Evolutionary conservation across 2,888 invertebrate genomes (phyloP), one percentile per base, ranked within the genome.

Genomic region (Chydorus sphaericus): DNA sequence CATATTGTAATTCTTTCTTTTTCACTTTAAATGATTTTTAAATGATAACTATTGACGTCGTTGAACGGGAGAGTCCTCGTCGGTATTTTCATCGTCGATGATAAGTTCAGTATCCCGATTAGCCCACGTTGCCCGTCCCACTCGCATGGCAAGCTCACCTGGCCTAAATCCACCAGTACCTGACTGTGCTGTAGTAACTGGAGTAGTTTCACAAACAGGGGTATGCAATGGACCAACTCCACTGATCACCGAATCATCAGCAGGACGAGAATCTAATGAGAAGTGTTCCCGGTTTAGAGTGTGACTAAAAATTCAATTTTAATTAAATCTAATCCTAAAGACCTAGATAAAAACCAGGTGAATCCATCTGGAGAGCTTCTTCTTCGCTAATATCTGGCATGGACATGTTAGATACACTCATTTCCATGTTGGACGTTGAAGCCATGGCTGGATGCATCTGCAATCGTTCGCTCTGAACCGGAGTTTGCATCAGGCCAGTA

Each of bases 341-440:
- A 44, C 44, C 44, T 8, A 44, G 18, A 14, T 44, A 44, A 44
- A 26, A 44, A 8, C 44, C 44, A 44, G 44, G 44, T 23, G 44
- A 26, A 26, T 44, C 44, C 44, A 44, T 44, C 14, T 44, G 44
- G n/a, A 44, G 23, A 11, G 28, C 44, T 4, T 44, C 44, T 20
- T 44, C 44, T 44, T 44, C 44, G n/a, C 44, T 44, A 26, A 44
- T 44, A 16, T 44, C 44, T 44, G 44, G 44, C 44, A 44, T 44
- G 14, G 44, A 44, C 44, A 44, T 44, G 44, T 44, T 44, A 26
- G 26, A 26, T 28, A 44, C 26, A 26, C 28, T 28, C 44, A 44
- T 44, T n/a, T n/a, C n/a, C n/a, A n/a, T n/a, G 26, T 23, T 16
- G 5, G 44, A 44, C 18, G 44, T 20, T n/a, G 44, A 44, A 10